Percentiles rank a stretch among this genome's conserved stretches.
These are phyloP conservation scores for Trididemnum miniatum DNA, from an alignment of 23 tunicate species.

Conservation along the genomic window DNA sequence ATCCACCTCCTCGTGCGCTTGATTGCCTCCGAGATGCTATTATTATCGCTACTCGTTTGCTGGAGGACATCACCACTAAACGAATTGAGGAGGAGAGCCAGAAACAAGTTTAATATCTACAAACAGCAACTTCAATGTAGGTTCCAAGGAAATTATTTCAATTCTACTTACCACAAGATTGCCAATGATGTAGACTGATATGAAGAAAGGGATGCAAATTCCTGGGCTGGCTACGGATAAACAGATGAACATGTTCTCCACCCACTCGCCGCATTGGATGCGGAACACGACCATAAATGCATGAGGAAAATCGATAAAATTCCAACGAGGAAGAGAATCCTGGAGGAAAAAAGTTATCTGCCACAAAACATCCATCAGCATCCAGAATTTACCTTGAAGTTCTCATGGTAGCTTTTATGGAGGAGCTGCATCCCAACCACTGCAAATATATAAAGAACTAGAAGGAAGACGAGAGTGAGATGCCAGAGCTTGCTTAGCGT, in stretches of 20 bases:
- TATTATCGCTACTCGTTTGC: slow-evolving; percentile 46
- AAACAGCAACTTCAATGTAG: too few relatives aligned
- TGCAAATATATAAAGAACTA: slow-evolving; percentile 97
- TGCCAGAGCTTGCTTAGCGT: slow-evolving; percentile 88
- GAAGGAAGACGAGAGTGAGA: slow-evolving; percentile 84
- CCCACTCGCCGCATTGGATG: slow-evolving; percentile 99
- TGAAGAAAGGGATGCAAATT: slow-evolving; percentile 91
- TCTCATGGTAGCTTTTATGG: slow-evolving; percentile 46
- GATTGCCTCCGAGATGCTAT: slow-evolving; percentile 79
- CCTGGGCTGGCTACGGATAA: slow-evolving; percentile 66
- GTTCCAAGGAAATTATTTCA: too few relatives aligned
- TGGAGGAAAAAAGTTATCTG: slow-evolving; percentile 12
- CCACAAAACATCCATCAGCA: too few relatives aligned
- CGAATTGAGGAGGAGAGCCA: slow-evolving; percentile 94
- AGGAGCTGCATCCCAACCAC: slow-evolving; percentile 98
- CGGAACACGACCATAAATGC: slow-evolving; percentile 97
- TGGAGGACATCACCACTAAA: slow-evolving; percentile 91
- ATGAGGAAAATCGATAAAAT: slow-evolving; percentile 89
- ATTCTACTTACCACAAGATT: slow-evolving; percentile 81
- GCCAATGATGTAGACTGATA: slow-evolving; percentile 84
- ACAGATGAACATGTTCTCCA: slow-evolving; percentile 94
- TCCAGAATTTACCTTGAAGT: slow-evolving; percentile 15
- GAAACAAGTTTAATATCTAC: slow-evolving; percentile 89
- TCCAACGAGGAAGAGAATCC: slow-evolving; percentile 80
- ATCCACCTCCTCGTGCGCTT: slow-evolving; percentile 49